These are phyloP conservation scores for Polydrusus pterygomalis DNA, from an alignment of 2,888 invertebrate genomes.

Conservation along the genomic window DNA sequence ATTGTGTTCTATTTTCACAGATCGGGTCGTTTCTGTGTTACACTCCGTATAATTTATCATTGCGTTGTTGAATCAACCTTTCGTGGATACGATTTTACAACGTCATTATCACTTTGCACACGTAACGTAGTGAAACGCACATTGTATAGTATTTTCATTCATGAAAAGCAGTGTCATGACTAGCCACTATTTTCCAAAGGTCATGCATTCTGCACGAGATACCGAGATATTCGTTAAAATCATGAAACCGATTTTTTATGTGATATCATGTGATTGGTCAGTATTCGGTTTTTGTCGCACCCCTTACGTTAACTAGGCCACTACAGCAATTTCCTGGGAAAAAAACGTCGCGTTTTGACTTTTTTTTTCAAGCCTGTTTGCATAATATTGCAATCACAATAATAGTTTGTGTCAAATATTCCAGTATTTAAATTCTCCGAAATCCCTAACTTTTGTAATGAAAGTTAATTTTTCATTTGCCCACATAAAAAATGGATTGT, in stretches of 20 bases:
- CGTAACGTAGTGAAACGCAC: slow-evolving; percentile 55
- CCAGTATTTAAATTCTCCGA: too few species aligned
- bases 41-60: slow-evolving; percentile 38
- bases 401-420: too few species aligned
- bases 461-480: too few species aligned
- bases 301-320: not conserved
- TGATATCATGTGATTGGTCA: slow-evolving; percentile 23
- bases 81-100: slow-evolving; percentile 43
- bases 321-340: not conserved
- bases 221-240: slow-evolving; percentile 51
- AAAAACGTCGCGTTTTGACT: too few species aligned
- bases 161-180: slow-evolving; percentile 60
- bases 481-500: too few species aligned
- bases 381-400: too few species aligned
- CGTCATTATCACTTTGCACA: slow-evolving; percentile 49
- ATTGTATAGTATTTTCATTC: slow-evolving; percentile 55
- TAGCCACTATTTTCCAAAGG: slow-evolving; percentile 60
- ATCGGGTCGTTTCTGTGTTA: too few species aligned
- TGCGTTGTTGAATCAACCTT: slow-evolving; percentile 29
- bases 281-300: too few species aligned
- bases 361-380: too few species aligned
- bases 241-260: slow-evolving; percentile 47
- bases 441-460: too few species aligned
- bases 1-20: too few species aligned
- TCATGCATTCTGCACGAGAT: slow-evolving; percentile 53